Conservation (phyloP, 2,888 invertebrate species). For the Vandiemenella viatica region DNA sequence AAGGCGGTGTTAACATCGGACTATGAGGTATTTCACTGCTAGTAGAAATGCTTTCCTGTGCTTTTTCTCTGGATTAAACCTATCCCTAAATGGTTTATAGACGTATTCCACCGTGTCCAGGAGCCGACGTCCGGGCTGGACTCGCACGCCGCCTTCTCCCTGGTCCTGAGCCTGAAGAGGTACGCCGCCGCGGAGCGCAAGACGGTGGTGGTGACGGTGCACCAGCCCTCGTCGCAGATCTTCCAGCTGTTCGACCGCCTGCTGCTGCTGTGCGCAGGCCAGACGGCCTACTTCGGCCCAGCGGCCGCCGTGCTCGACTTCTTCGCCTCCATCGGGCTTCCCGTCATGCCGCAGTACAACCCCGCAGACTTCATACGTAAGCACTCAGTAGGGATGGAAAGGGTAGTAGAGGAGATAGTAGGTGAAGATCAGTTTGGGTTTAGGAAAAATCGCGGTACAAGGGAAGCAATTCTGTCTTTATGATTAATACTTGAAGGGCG, state of each 20-base stretch:
- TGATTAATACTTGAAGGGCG: no score
- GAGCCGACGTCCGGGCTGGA: slow-evolving; percentile 73
- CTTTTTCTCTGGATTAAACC: no score
- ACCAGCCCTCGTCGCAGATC: slow-evolving; percentile 72
- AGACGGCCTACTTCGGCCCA: slow-evolving; percentile 62
- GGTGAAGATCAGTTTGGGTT: no score
- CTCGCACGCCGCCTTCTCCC: slow-evolving; percentile 58
- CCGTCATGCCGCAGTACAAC: slow-evolving; percentile 61
- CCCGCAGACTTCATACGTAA: slow-evolving; percentile 71
- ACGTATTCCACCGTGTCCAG: no score
- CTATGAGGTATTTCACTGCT: no score
- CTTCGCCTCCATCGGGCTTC: slow-evolving; percentile 53
- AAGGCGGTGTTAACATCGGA: no score
- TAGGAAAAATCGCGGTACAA: no score
- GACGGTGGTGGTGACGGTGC: slow-evolving; percentile 63
- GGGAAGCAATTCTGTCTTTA: no score
- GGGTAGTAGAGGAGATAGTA: no score
- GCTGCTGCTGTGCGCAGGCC: slow-evolving; percentile 51
- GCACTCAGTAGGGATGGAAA: no score
- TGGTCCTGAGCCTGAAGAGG: slow-evolving; percentile 56
- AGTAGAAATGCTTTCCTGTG: no score
- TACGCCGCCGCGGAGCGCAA: slow-evolving; percentile 62
- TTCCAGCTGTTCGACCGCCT: slow-evolving; percentile 70
- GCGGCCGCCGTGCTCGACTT: slow-evolving; percentile 54
- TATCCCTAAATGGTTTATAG: no score